phyloP scores from a whole-genome alignment of 2,113 vertebrate genomes.

The Podarcis muralis region DNA sequence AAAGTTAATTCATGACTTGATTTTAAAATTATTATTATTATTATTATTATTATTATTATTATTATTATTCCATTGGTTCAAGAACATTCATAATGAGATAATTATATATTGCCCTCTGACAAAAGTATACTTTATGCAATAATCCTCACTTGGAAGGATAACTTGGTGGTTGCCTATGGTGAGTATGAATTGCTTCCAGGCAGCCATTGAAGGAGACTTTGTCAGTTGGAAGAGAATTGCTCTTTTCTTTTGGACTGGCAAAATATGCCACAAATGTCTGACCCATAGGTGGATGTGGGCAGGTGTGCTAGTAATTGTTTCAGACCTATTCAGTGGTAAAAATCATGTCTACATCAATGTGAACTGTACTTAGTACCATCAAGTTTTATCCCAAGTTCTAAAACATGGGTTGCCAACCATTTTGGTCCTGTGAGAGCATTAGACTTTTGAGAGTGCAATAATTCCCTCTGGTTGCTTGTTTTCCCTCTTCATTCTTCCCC shows the following conservation, averaged over 20 bases:
- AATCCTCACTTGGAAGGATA: background rate
- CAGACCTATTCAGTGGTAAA: background rate
- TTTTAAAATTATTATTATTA: too few species aligned
- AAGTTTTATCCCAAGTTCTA: background rate
- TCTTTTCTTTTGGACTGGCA: background rate
- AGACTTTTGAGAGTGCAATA: too few species aligned
- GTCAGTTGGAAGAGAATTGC: background rate
- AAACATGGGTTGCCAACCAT: background rate
- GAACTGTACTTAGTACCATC: background rate
- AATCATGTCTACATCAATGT: background rate
- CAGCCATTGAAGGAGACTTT: background rate
- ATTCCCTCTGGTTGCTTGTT: too few species aligned
- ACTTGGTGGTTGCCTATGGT: background rate
- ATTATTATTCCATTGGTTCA: background rate
- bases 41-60: too few species aligned
- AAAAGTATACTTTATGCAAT: background rate
- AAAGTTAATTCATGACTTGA: background rate
- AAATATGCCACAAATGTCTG: background rate
- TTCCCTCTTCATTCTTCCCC: too few species aligned
- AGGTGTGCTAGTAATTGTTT: background rate
- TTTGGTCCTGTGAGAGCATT: background rate
- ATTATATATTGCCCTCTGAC: background rate
- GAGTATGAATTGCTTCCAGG: background rate
- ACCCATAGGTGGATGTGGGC: too few species aligned
- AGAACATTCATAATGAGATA: background rate